Conservation (phyloP, 2,888 invertebrate genomes). For the Polymixis lichenea region DNA sequence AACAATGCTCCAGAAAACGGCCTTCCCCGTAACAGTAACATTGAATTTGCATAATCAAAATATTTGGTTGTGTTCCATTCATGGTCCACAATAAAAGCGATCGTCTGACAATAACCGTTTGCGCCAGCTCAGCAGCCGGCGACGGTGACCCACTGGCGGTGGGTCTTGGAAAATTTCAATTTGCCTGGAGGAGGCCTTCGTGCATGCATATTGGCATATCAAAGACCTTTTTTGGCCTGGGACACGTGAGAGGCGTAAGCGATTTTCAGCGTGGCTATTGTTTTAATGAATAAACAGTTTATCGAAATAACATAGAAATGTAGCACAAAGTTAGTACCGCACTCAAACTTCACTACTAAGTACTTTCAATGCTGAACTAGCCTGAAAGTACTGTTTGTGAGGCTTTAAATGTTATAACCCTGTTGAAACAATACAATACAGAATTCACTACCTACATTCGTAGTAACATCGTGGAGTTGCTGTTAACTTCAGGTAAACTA, state of each 20-base stretch:
- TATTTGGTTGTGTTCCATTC: conserved; percentile 37
- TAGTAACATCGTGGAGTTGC: no score
- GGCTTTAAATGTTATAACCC: background rate
- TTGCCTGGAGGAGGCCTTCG: conserved; percentile 76
- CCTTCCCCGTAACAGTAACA: conserved; percentile 21
- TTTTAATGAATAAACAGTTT: background rate
- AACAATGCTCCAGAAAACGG: conserved; percentile 15
- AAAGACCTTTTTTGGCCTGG: conserved; percentile 68
- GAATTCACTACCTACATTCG: background rate
- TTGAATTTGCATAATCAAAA: conserved; percentile 50
- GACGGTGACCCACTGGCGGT: conserved; percentile 59
- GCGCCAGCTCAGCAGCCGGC: conserved; percentile 61
- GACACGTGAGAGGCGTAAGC: conserved; percentile 42
- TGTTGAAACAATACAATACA: background rate
- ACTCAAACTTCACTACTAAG: background rate
- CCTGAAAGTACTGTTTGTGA: background rate
- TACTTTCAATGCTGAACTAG: background rate
- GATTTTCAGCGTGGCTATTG: background rate
- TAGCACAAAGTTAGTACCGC: background rate
- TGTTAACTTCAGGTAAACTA: background rate
- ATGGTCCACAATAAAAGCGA: conserved; percentile 54
- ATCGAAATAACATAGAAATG: background rate
- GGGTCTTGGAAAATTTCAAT: conserved; percentile 77
- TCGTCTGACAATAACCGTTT: conserved; percentile 62
- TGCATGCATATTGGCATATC: conserved; percentile 82